phyloP scores from a whole-genome alignment of 2,888 invertebrate species.

The Drosophila melanocephala region DNA sequence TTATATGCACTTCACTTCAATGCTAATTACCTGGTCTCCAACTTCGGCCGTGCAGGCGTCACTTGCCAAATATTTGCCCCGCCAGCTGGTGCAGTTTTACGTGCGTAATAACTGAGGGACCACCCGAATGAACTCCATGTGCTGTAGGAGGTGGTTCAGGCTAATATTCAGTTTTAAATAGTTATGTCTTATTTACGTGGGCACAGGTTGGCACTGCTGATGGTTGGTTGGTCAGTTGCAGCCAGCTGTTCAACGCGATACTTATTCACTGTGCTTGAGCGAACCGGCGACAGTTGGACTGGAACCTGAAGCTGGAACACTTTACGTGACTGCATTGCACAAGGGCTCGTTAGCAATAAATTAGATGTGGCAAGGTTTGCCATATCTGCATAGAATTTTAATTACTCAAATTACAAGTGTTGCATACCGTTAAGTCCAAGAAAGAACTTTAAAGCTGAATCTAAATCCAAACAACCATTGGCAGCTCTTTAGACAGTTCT shows the following conservation, averaged over 20 bases:
- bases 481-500: background rate
- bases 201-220: conserved; percentile 3
- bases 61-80: conserved; percentile 63
- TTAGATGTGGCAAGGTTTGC: conserved; percentile 3
- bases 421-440: background rate
- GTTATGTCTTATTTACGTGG: conserved; percentile 33
- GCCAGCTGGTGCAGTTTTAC: conserved; percentile 55
- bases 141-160: conserved; percentile 17
- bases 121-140: conserved; percentile 60
- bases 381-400: conserved; percentile 13
- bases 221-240: conserved; percentile 5
- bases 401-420: background rate
- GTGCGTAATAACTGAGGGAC: conserved; percentile 65
- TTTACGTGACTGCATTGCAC: conserved; percentile 44
- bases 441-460: background rate
- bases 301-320: conserved; percentile 25
- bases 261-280: conserved; percentile 16
- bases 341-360: conserved; percentile 24
- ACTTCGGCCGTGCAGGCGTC: conserved; percentile 28
- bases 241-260: conserved; percentile 32
- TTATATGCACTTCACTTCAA: conserved; percentile 26
- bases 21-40: conserved; percentile 49
- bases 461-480: background rate
- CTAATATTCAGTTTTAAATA: conserved; percentile 50
- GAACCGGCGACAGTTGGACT: conserved; percentile 19